A percentile compares a stretch with the other conserved stretches of the same genome.
phyloP scores from a whole-genome alignment of 1,140 invertebrate species.

The Nephotettix cincticeps region DNA sequence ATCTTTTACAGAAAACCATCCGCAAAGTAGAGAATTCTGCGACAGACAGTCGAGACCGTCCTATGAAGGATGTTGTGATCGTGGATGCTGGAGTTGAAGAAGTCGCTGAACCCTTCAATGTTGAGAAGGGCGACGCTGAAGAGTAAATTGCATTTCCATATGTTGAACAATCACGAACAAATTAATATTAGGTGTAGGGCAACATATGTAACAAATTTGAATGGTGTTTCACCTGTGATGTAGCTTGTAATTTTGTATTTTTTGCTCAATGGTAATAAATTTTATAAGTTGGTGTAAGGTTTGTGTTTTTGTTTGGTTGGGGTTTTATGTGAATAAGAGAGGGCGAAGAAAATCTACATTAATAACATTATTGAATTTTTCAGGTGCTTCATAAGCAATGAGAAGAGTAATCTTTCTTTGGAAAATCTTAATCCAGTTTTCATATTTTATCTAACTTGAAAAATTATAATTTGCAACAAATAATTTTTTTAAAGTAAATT shows the following conservation, averaged over 20 bases:
- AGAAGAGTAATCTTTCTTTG: too few species aligned
- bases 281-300: neutral
- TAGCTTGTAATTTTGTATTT: conserved; percentile 17
- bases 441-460: too few species aligned
- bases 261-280: conserved; percentile 18
- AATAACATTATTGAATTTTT: too few species aligned
- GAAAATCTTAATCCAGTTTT: too few species aligned
- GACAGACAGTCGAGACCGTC: conserved; percentile 76
- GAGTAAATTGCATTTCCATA: conserved; percentile 27
- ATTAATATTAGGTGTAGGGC: conserved; percentile 4
- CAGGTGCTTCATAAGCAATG: too few species aligned
- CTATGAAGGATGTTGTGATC: conserved; percentile 78
- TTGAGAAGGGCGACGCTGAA: conserved; percentile 75
- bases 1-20: conserved; percentile 78
- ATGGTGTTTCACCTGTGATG: neutral
- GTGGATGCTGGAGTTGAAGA: conserved; percentile 66
- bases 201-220: neutral
- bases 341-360: neutral
- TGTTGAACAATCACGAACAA: conserved; percentile 12
- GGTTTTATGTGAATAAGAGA: neutral
- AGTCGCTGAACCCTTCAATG: conserved; percentile 74
- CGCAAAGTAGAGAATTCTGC: conserved; percentile 77
- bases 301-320: neutral
- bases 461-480: too few species aligned
- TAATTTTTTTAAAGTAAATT: too few species aligned